Base-by-base conservation (phyloP, 2,113 vertebrate species). In the Fulica atra region DNA sequence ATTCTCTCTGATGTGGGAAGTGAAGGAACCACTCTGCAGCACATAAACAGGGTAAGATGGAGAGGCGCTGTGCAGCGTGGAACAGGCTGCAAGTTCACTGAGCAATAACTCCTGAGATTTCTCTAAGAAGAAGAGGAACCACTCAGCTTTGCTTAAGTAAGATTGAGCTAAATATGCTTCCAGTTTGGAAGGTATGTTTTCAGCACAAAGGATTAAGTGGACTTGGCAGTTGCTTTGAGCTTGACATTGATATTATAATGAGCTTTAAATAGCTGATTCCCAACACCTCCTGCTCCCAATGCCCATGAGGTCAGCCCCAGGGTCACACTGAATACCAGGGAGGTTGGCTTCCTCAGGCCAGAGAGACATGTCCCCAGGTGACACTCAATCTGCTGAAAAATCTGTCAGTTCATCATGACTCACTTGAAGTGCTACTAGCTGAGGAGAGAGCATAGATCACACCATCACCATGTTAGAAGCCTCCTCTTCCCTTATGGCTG, bases 211-310 rank as follows among this genome's bases (percentile, higher is more conserved):
- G 86, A 93, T 96, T 94, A 96, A 79, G 28, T 42, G 66, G 59
- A 42, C 7, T 93, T 54, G 93, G 92, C 84, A 80, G 95, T 38
- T 76, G 51, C 94, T 83, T 91, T 86, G 86, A 94, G 70, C 51
- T 94, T 74, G 95, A 90, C 84, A 95, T 20, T 69, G 89, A 95
- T 95, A 92, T 35, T 14, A 70, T 74, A 94, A 89, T 33, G 78
- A 92, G 87, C 70, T 95, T 89, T 48, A 92, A 94, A 92, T 88
- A 96, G 96, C 72, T 77, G 77, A 79, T 57, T 81, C 21, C 69
- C 74, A 28, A 36, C 50, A 63, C 59, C 76, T 66, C 28, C 23
- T 57, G 78, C 81, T 91, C 79, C 74, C 77, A 35, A 1, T 36
- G 36, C 19, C 60, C 38, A n/a, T 35, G 70, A 54, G 86, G 89